Evolutionary conservation across 2,113 vertebrate species (phyloP), one percentile per base, ranked within the genome.

Genomic region (Rhinoderma darwinii): DNA sequence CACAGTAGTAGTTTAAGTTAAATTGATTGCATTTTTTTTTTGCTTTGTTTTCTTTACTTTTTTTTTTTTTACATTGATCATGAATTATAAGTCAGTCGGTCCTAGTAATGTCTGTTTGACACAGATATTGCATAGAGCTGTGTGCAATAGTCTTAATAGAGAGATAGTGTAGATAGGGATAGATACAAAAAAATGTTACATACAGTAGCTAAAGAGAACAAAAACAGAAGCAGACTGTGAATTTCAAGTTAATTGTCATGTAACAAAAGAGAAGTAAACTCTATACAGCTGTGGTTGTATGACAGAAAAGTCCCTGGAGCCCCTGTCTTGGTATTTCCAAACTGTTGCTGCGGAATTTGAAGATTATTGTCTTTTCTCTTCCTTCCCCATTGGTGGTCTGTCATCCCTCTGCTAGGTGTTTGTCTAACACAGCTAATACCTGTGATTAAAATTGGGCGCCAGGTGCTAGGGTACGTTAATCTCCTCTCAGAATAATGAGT

Each of bases 311-410:
- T 75, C 51, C 51, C 43, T 51, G 11, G 66, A 84, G 47, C 32
- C 18, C 44, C 32, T 39, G 8, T 1, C 43, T 25, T 84, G 51
- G 50, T 9, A 35, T 75, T 63, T 68, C 39, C 27, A 30, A 59
- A n/a, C 17, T 41, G 35, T 35, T 61, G 54, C 72, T 76, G 14
- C 18, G 61, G 37, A 25, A 18, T 76, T 15, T 47, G 72, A 84
- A 76, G 83, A 76, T 84, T 75, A 84, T 37, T 78, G 84, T 54
- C 78, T 85, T 78, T 85, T 27, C 11, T 56, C 27, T 78, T 77
- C 39, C 35, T n/a, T 78, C 39, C 74, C 44, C 18, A 63, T 50
- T 85, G 84, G 73, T 85, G 73, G 59, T 61, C 56, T 2, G 7
- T 54, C 73, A 78, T 43, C 70, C 50, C 11, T 41, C 68, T 54